Percentiles rank a stretch among this genome's conserved stretches.
Conservation (phyloP, 2,113 vertebrate genomes). For the Alethe diademata region DNA sequence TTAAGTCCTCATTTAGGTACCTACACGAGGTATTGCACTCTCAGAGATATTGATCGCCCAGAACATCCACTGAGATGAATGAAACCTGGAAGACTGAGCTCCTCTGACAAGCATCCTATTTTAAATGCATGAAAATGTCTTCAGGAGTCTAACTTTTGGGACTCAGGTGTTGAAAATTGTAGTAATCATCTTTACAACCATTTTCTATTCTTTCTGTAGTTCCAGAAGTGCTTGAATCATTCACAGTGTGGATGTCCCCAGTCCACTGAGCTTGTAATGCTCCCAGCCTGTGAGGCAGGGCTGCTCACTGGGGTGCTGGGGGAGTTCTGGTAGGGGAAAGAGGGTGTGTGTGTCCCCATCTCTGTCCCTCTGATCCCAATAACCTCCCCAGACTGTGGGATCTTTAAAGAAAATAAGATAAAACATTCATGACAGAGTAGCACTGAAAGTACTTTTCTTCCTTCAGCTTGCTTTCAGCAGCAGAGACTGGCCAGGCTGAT, state of each 20-base stretch:
- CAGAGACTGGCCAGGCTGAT: background rate
- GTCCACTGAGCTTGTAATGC: background rate
- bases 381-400: background rate
- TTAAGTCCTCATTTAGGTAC: constrained; percentile 4
- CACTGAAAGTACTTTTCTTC: background rate
- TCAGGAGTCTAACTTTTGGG: background rate
- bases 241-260: background rate
- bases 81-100: background rate
- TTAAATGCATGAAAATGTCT: background rate
- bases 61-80: background rate
- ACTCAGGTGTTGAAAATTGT: background rate
- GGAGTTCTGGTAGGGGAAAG: background rate
- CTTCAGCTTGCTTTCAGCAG: background rate
- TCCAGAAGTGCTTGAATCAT: background rate
- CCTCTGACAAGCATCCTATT: background rate
- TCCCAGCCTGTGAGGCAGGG: background rate
- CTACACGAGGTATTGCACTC: background rate
- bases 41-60: background rate
- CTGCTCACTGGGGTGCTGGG: background rate
- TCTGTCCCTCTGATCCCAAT: too few species aligned
- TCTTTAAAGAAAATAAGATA: background rate
- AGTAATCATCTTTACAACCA: background rate
- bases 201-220: background rate
- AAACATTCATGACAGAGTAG: background rate
- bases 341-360: background rate